Evolutionary conservation across 2,113 vertebrate genomes (phyloP).

Genomic region (Baryphthengus martii): DNA sequence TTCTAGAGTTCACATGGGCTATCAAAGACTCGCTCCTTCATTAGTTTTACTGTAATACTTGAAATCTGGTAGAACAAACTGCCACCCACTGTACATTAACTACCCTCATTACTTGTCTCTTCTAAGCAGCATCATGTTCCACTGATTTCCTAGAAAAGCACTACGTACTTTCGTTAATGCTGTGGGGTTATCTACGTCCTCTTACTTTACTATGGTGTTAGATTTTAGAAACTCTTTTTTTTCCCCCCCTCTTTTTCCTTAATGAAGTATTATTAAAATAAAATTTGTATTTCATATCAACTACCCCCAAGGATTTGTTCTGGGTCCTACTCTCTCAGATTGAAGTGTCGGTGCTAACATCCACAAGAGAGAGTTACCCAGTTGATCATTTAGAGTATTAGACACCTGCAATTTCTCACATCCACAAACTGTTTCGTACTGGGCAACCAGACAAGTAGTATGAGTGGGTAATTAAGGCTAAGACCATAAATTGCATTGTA

Average conservation of each 20-base stretch:
- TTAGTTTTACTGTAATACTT: not conserved
- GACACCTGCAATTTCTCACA: not conserved
- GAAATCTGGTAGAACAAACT: not conserved
- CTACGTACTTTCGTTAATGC: not conserved
- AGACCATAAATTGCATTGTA: not conserved
- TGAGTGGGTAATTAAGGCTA: not conserved
- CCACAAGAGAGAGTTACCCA: not conserved
- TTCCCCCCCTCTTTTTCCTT: not conserved
- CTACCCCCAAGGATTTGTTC: not conserved
- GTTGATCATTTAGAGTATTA: not conserved
- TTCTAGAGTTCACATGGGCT: not conserved
- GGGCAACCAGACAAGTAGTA: not conserved
- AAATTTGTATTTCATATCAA: not conserved
- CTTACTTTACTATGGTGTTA: not conserved
- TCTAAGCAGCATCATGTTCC: not conserved
- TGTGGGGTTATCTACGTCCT: fast-evolving
- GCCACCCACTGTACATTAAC: not conserved
- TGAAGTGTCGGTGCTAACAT: not conserved
- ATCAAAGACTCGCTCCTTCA: not conserved
- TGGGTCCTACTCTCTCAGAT: not conserved
- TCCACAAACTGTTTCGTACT: not conserved
- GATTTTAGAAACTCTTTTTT: not conserved
- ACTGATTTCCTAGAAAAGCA: not conserved
- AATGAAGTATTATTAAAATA: not conserved
- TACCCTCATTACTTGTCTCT: not conserved